Percentiles rank a stretch among this genome's conserved stretches.
phyloP scores from a whole-genome alignment of 1,140 invertebrate species.

The Dendrolimus punctatus region DNA sequence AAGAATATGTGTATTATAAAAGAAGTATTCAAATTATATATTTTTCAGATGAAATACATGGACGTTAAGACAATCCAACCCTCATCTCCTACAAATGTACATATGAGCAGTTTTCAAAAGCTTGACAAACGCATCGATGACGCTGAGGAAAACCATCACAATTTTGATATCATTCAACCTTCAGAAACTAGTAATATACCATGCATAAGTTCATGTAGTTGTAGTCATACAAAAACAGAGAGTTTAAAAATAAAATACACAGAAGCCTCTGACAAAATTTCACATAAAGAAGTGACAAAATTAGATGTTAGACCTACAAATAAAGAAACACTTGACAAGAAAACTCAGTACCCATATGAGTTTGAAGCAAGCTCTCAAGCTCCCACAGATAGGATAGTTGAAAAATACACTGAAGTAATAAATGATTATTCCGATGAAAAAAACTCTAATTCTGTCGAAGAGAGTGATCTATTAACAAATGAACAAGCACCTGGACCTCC shows the following conservation, averaged over 20 bases:
- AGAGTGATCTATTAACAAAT: constrained; percentile 57
- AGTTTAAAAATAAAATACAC: constrained; percentile 55
- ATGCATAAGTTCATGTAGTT: constrained; percentile 61
- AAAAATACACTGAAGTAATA: constrained; percentile 69
- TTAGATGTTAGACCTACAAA: constrained; percentile 42
- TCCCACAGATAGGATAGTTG: constrained; percentile 62
- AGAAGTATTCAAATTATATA: constrained; percentile 6
- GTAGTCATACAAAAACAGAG: constrained; percentile 64
- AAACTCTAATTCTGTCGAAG: constrained; percentile 44
- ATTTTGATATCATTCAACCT: constrained; percentile 62
- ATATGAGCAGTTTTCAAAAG: constrained; percentile 48
- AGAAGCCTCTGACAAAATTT: constrained; percentile 32
- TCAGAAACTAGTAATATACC: constrained; percentile 56
- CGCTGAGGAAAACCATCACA: constrained; percentile 31
- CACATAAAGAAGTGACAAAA: constrained; percentile 35
- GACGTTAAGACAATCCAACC: constrained; percentile 61
- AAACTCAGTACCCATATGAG: constrained; percentile 54
- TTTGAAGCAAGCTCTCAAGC: constrained; percentile 49
- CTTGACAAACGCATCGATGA: constrained; percentile 62
- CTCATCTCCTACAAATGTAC: constrained; percentile 37
- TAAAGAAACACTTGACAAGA: constrained; percentile 45
- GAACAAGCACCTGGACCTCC: constrained; percentile 49
- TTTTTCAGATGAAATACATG: constrained; percentile 63
- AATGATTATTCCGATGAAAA: constrained; percentile 69
- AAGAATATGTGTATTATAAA: not conserved